These are phyloP conservation scores for Micrasema minimum DNA, from an alignment of 1,140 invertebrate species.

Conservation along the genomic window DNA sequence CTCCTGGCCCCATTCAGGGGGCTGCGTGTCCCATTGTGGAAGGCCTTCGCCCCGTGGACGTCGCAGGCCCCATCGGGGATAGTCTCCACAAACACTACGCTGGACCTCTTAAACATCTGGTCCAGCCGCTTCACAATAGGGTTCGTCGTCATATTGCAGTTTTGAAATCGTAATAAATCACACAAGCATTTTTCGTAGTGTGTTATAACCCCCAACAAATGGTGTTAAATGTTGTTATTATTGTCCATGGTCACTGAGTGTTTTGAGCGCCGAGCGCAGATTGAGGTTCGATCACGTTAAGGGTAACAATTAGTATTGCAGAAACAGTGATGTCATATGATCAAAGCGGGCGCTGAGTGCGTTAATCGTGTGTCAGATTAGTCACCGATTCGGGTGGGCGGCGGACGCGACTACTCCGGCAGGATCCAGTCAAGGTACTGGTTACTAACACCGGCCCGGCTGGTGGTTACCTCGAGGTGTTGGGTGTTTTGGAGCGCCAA, in stretches of 20 bases:
- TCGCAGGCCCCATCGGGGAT: conserved; percentile 43
- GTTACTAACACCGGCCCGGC: neutral
- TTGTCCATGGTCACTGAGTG: too few relatives aligned
- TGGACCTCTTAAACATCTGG: conserved; percentile 26
- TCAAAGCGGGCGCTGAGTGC: neutral
- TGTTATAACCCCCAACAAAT: neutral
- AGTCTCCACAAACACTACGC: conserved; percentile 48
- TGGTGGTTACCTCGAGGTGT: neutral
- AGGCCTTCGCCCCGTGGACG: conserved; percentile 57
- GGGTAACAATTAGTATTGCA: neutral
- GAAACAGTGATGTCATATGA: conserved; percentile 4
- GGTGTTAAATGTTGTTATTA: neutral
- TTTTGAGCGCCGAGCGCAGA: too few relatives aligned
- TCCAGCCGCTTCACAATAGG: conserved; percentile 65
- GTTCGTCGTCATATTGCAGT: conserved; percentile 11
- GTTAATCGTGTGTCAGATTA: too few relatives aligned
- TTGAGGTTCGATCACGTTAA: neutral
- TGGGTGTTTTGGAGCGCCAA: neutral
- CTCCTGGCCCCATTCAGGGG: conserved; percentile 30
- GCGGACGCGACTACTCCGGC: conserved; percentile 5
- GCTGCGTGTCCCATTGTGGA: conserved; percentile 59
- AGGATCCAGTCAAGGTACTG: conserved; percentile 19
- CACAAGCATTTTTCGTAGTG: neutral
- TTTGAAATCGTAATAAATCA: neutral
- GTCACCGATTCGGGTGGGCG: conserved; percentile 1